Evolutionary conservation across 2,888 invertebrate species (phyloP), one percentile per base, ranked within the genome.

Genomic region (Digitonthophagus gazella): DNA sequence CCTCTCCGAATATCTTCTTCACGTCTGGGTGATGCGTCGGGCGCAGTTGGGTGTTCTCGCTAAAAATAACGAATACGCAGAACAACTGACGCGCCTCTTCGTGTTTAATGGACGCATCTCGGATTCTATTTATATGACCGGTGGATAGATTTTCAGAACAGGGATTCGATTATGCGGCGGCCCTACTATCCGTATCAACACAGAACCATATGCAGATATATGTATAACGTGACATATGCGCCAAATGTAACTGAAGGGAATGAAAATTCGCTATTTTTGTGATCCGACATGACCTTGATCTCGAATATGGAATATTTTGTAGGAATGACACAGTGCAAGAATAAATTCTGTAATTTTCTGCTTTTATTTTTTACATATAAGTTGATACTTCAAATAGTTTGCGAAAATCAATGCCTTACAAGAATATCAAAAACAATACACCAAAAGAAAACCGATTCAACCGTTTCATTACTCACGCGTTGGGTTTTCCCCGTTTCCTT

Each of bases 141-240:
- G 19, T 57, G 15, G 57, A 57, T 16, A 16, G 57, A 57, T 57
- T 15, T 57, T 15, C 15, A 57, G n/a, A 18, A 20, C 19, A 63
- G 18, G 18, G 20, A 2, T 71, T 22, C 58, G 54, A 72, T 70
- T 67, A 70, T 70, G 70, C 69, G 70, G 67, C 56, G 5, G 57
- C 56, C 28, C 4, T 57, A 44, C 61, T 63, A 15, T 57, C 20
- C 8, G 15, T 64, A 55, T 67, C 56, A 15, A 19, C 64, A 28
- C 63, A 16, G 44, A 28, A 15, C 57, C 64, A 8, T 6, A 58
- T 68, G 65, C 65, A 68, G 65, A 68, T 68, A 68, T 16, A 11
- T 11, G 4, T 20, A 6, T 6, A 56, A 66, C 28, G 58, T 14
- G 28, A 44, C 28, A 44, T 44, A 6, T 44, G 28, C 6, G 11